A percentile compares a stretch with the other conserved stretches of the same genome.
Conservation (phyloP, 2,113 vertebrate species). For the Oncorhynchus nerka region DNA sequence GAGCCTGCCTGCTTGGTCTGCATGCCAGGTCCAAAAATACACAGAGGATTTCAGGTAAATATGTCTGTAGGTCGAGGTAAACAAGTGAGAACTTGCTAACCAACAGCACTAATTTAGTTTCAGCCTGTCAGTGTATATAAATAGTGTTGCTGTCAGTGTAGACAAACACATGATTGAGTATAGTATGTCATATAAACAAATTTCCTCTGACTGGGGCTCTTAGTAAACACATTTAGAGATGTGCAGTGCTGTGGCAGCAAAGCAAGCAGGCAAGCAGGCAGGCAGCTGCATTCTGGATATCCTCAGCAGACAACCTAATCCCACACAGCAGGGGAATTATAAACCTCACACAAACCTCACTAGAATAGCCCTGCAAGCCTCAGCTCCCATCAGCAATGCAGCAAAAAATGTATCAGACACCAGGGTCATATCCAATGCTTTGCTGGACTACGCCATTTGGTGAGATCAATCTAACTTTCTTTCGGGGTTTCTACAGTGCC, state of each 20-base stretch:
- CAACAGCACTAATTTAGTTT: background rate
- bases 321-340: constrained; percentile 37
- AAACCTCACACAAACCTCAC: constrained; percentile 16
- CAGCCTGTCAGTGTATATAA: background rate
- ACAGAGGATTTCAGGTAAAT: background rate
- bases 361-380: constrained; percentile 16
- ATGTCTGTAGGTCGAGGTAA: background rate
- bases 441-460: background rate
- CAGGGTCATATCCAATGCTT: background rate
- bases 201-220: constrained; percentile 29
- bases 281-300: constrained; percentile 19
- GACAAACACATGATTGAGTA: background rate
- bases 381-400: background rate
- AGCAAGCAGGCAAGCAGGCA: background rate
- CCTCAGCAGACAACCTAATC: constrained; percentile 44
- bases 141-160: background rate
- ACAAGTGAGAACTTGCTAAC: background rate
- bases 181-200: constrained; percentile 16
- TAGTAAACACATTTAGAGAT: constrained; percentile 35
- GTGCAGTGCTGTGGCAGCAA: background rate
- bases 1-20: background rate
- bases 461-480: background rate
- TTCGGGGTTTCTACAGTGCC: no score
- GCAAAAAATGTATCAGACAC: constrained; percentile 10
- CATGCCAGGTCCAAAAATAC: background rate